Evolutionary conservation across 2,797 vertebrate species (phyloP).

Genomic region (Rhinophrynus dorsalis): DNA sequence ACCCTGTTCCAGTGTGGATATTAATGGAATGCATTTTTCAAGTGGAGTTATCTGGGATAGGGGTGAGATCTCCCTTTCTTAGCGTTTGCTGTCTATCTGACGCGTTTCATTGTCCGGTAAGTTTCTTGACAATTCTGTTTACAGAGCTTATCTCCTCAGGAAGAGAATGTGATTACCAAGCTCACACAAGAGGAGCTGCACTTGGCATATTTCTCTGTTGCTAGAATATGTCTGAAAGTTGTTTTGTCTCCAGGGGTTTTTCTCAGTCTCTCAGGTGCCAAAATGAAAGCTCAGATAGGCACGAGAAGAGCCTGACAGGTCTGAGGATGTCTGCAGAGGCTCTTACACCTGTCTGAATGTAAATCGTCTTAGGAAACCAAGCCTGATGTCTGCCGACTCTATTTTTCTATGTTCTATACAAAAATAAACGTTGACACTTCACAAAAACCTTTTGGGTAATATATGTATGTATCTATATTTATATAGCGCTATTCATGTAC

Average conservation of each 20-base stretch:
- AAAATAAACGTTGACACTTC: not conserved
- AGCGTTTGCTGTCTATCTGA: not conserved
- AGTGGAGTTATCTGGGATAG: no score
- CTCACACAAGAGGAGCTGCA: not conserved
- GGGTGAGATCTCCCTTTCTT: no score
- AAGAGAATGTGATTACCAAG: conserved; percentile 6
- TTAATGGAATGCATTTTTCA: no score
- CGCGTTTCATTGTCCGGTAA: not conserved
- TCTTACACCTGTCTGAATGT: not conserved
- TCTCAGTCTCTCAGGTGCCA: not conserved
- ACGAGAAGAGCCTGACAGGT: not conserved
- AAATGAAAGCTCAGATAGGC: not conserved
- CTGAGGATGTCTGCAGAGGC: not conserved
- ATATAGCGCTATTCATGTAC: no score
- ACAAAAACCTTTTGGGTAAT: not conserved
- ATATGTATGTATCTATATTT: no score
- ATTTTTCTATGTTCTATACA: not conserved
- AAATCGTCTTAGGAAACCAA: not conserved
- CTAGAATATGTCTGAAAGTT: not conserved
- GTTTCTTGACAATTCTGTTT: conserved; percentile 1
- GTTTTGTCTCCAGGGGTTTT: not conserved
- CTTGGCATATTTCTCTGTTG: conserved; percentile 3
- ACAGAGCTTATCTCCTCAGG: not conserved
- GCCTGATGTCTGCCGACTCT: not conserved
- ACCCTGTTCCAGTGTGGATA: no score